A percentile compares a stretch with the other conserved stretches of the same genome.
These are phyloP conservation scores for Carabus problematicus DNA, from an alignment of 2,888 invertebrate species.

Conservation along the genomic window DNA sequence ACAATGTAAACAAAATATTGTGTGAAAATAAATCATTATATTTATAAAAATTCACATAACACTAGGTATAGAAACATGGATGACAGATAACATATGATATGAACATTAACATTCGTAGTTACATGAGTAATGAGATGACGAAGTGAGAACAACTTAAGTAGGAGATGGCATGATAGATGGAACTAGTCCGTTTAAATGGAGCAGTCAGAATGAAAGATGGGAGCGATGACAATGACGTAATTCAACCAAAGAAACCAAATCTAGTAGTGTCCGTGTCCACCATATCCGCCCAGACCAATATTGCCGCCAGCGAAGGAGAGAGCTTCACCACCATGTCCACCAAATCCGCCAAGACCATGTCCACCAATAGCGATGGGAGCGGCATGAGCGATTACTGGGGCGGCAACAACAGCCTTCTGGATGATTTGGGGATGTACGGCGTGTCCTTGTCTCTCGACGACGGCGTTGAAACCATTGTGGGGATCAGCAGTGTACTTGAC, in stretches of 20 bases:
- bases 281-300: constrained; percentile 25
- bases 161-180: constrained; percentile 14
- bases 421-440: constrained; percentile 34
- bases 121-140: constrained; percentile 31
- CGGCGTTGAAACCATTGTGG: constrained; percentile 37
- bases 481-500: constrained; percentile 39
- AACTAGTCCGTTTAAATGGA: constrained; percentile 10
- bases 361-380: constrained; percentile 30
- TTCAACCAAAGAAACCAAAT: background rate
- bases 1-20: constrained; percentile 5
- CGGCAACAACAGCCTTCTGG: constrained; percentile 29
- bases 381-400: constrained; percentile 27
- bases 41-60: constrained; percentile 37
- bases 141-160: background rate
- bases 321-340: constrained; percentile 26
- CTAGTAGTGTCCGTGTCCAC: constrained; percentile 9
- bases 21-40: constrained; percentile 37
- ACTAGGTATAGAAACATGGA: constrained; percentile 33
- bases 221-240: constrained; percentile 17
- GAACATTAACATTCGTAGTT: constrained; percentile 19
- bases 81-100: constrained; percentile 29
- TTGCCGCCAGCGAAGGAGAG: constrained; percentile 17
- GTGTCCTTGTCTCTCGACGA: constrained; percentile 36
- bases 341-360: constrained; percentile 19
- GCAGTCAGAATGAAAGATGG: constrained; percentile 3